Conservation (phyloP, 1,140 invertebrate genomes). For the Solenopsis invicta region DNA sequence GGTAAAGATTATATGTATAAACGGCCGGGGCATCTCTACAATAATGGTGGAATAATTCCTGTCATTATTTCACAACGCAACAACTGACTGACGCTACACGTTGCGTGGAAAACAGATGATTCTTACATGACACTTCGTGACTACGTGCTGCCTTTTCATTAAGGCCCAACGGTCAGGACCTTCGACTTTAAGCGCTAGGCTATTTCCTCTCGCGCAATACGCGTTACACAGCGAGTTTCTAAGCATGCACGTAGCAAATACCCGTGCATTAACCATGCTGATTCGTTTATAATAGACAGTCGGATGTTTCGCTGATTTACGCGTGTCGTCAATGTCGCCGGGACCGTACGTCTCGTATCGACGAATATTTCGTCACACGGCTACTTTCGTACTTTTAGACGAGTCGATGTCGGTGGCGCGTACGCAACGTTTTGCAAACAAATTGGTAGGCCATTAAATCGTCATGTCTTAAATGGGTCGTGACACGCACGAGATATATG, state of each 20-base stretch:
- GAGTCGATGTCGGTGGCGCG: neutral
- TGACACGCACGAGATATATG: constrained; percentile 15
- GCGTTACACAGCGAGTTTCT: constrained; percentile 26
- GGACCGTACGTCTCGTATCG: neutral
- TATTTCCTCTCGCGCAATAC: constrained; percentile 37
- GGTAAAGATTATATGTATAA: neutral
- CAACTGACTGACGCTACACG: neutral
- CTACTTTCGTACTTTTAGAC: neutral
- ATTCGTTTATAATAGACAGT: constrained; percentile 56
- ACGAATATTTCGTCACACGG: constrained; percentile 35
- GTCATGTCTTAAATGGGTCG: constrained; percentile 37
- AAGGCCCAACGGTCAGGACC: constrained; percentile 58
- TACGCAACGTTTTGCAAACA: constrained; percentile 11
- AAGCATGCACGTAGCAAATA: constrained; percentile 26
- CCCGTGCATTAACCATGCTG: constrained; percentile 35
- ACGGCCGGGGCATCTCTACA: neutral
- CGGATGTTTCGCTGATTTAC: constrained; percentile 32
- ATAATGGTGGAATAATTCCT: constrained; percentile 15
- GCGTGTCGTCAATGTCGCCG: constrained; percentile 34
- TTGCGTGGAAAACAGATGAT: constrained; percentile 19
- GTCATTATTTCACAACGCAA: constrained; percentile 15
- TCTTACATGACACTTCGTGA: constrained; percentile 33
- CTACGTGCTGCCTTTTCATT: constrained; percentile 36
- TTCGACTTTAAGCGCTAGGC: constrained; percentile 59
- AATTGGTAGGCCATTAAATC: constrained; percentile 21